Evolutionary conservation across 2,888 invertebrate species (phyloP), one percentile per base, ranked within the genome.

Genomic region (Sminthurides aquaticus): DNA sequence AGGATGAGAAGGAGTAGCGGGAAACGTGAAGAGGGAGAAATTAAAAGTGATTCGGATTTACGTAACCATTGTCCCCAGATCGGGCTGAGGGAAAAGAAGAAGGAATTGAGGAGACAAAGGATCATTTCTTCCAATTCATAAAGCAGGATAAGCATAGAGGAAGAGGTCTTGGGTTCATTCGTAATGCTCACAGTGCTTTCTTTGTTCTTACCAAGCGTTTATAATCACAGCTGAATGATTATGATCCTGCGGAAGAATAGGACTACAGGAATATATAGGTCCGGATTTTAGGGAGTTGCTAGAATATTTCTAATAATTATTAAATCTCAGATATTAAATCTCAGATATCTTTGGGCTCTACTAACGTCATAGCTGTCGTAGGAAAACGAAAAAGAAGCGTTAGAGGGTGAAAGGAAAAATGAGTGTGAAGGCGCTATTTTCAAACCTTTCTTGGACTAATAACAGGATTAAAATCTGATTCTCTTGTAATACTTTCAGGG

Each of bases 401-500:
- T n/a, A n/a, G n/a, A n/a, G n/a, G n/a, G n/a, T n/a, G n/a, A n/a
- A n/a, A n/a, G n/a, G n/a, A n/a, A n/a, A n/a, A n/a, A n/a, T n/a
- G n/a, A n/a, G n/a, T n/a, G n/a, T n/a, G n/a, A n/a, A n/a, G n/a
- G n/a, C n/a, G n/a, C n/a, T n/a, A n/a, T n/a, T n/a, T n/a, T n/a
- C n/a, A n/a, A n/a, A n/a, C n/a, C n/a, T n/a, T n/a, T n/a, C n/a
- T n/a, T n/a, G n/a, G n/a, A n/a, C n/a, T n/a, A n/a, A n/a, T n/a
- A n/a, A n/a, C n/a, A n/a, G n/a, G n/a, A n/a, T n/a, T n/a, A n/a
- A n/a, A n/a, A n/a, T n/a, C n/a, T n/a, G n/a, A n/a, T n/a, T n/a
- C n/a, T n/a, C n/a, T n/a, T n/a, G n/a, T n/a, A n/a, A n/a, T 55
- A 5, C 49, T n/a, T 64, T 15, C 84, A 92, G 91, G 92, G 76